Conservation (phyloP, 1,140 invertebrate species). For the Drosophila bipectinata region DNA sequence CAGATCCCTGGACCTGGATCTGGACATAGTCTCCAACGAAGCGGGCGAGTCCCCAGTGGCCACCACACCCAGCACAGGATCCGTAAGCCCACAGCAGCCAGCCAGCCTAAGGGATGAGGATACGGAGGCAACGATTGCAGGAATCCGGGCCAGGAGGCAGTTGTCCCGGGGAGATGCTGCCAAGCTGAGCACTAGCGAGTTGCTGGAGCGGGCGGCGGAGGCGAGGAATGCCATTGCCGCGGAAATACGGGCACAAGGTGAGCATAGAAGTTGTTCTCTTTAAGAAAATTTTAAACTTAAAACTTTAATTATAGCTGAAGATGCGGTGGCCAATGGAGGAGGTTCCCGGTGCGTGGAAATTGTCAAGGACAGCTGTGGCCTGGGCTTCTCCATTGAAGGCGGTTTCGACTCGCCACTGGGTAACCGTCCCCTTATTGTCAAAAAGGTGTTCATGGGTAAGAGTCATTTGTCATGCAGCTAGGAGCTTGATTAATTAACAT, state of each 20-base stretch:
- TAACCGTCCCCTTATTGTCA: constrained; percentile 93
- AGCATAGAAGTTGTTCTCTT: neutral
- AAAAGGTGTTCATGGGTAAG: constrained; percentile 96
- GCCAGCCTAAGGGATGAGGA: constrained; percentile 64
- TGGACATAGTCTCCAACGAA: constrained; percentile 81
- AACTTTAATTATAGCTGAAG: constrained; percentile 46
- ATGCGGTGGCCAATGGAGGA: constrained; percentile 48
- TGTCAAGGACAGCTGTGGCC: constrained; percentile 93
- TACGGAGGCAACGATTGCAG: constrained; percentile 70
- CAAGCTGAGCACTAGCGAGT: constrained; percentile 79
- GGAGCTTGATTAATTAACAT: constrained; percentile 11
- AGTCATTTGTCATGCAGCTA: constrained; percentile 17
- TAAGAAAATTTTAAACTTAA: neutral
- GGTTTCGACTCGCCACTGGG: constrained; percentile 95
- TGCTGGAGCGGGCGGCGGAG: constrained; percentile 75
- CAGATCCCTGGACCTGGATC: constrained; percentile 76
- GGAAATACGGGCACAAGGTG: constrained; percentile 79
- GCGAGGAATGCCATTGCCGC: constrained; percentile 77
- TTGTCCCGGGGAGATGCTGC: constrained; percentile 73
- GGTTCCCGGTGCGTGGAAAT: constrained; percentile 86
- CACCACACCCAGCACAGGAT: constrained; percentile 63
- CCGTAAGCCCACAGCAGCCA: constrained; percentile 70
- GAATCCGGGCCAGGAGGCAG: constrained; percentile 71
- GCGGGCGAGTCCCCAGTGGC: constrained; percentile 21
- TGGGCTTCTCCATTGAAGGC: constrained; percentile 96